Evolutionary conservation across 2,113 vertebrate species (phyloP), one percentile per base, ranked within the genome.

Genomic region (Synodontis membranacea): DNA sequence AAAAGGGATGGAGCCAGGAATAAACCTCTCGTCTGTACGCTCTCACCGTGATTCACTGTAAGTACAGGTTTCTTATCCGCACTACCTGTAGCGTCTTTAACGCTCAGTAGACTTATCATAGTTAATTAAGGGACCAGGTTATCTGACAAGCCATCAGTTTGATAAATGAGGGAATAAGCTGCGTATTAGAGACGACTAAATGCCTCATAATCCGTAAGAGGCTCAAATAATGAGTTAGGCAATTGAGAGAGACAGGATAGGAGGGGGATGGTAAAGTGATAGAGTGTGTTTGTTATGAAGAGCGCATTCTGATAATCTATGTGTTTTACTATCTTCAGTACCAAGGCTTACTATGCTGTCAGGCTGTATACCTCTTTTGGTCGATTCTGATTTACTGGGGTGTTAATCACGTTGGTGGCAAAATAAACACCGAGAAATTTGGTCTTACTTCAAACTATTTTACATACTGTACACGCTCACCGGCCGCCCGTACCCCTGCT

Each of bases 131-230:
- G 64, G 14, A 58, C 1, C 31, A 62, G 74, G 50, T 86, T 72
- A 62, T 75, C 80, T 70, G 84, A 86, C 81, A 76, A 72, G 81
- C 72, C 75, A 66, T 78, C 80, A 52, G 50, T 83, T 70, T 88
- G 72, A 88, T 88, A 82, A 86, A 80, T 83, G 62, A 88, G 52
- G 72, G 28, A 83, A 68, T 83, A 86, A 66, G 44, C 48, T 81
- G 84, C 19, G 68, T 81, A 52, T 78, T 76, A 62, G 78, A 66
- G 54, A 81, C 46, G 68, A 44, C 68, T 46, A 82, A 60, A 58
- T 54, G 31, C 58, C 64, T 75, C 37, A 50, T 80, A 82, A 62
- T 78, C 81, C 37, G 31, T 78, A 86, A 78, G 82, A 75, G 70
- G 80, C 52, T 81, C 74, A 80, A 21, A 48, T 83, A 52, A 85